Percentiles rank a stretch among this genome's conserved stretches.
Evolutionary conservation across 2,113 vertebrate species (phyloP).

Genomic region (Tachycineta bicolor): DNA sequence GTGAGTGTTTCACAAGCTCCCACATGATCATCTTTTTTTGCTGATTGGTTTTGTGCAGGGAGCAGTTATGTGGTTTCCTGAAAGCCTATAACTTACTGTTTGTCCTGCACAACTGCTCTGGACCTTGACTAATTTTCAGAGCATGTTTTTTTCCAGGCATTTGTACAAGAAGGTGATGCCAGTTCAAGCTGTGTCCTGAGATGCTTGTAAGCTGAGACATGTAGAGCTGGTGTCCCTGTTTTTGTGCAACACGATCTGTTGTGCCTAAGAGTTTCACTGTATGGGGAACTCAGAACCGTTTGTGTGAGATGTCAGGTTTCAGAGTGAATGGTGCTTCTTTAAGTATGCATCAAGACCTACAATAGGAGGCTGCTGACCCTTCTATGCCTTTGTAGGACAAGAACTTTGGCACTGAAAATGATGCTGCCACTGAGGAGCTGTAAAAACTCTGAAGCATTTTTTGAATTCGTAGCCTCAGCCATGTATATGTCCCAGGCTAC

Average conservation of each 20-base stretch:
- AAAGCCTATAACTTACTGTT: constrained; percentile 6
- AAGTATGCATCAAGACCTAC: constrained; percentile 8
- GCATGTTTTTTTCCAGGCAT: constrained; percentile 49
- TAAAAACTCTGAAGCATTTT: not conserved
- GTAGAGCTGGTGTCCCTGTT: not conserved
- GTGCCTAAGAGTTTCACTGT: not conserved
- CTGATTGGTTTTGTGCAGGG: not conserved
- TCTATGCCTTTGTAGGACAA: not conserved
- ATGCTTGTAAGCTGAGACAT: constrained; percentile 51
- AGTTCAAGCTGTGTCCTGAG: constrained; percentile 37
- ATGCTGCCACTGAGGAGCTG: not conserved
- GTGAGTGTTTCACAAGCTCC: constrained; percentile 20
- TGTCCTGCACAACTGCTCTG: constrained; percentile 44
- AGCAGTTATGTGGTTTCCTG: constrained; percentile 27
- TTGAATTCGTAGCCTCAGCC: not conserved
- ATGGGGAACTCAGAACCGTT: constrained; percentile 26
- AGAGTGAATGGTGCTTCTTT: constrained; percentile 6
- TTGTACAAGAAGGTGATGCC: not conserved
- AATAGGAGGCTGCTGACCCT: not conserved
- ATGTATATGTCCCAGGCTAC: not conserved
- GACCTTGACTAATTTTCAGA: constrained; percentile 45
- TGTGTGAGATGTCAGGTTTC: constrained; percentile 39
- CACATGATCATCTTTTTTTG: constrained; percentile 21
- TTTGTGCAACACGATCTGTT: constrained; percentile 44
- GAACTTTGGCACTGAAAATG: not conserved